Evolutionary conservation across 1,140 invertebrate species (phyloP), one percentile per base, ranked within the genome.

Genomic region (Eufriesea mexicana): DNA sequence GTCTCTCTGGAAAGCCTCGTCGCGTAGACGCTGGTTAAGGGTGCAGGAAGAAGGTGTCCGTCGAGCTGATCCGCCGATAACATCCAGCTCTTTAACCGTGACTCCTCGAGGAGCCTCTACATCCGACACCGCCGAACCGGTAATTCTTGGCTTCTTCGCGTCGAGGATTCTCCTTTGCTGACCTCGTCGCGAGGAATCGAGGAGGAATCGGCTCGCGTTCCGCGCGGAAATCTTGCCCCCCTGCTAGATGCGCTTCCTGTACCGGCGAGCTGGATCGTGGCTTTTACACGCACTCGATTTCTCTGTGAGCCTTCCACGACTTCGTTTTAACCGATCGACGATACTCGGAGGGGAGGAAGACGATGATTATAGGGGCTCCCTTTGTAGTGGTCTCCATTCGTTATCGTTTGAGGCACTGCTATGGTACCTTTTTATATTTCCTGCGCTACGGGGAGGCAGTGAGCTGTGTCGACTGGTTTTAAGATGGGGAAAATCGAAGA

Each of bases 81-180:
- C 42, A 76, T 76, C 72, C 25, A n/a, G 12, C n/a, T 49, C 72
- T 57, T 59, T 45, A 28, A 25, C 18, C 25, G 6, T 54, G 59
- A 12, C 68, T 57, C 47, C 16, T 64, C 12, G 45, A 12, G 28
- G 51, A 25, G 10, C 6, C 14, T 18, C 7, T n/a, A 61, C 25
- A 47, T 81, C 71, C 23, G 70, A 9, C 51, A 7, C 57, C n/a
- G 25, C 25, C 57, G 42, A 66, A 47, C 61, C 79, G 72, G 76
- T 82, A 82, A 82, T 82, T 76, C 72, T 66, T 49, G 62, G 72
- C 57, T 82, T 67, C 61, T 67, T 64, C 42, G 71, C 0, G n/a
- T 47, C 70, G 14, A 54, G 16, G 20, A 14, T n/a, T 16, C 35
- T 74, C 10, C 68, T 49, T 45, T 54, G 23, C 57, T 16, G 16